Percentiles rank a stretch among this genome's conserved stretches.
phyloP scores from a whole-genome alignment of 2,888 invertebrate species.

The Euplagia quadripunctaria region DNA sequence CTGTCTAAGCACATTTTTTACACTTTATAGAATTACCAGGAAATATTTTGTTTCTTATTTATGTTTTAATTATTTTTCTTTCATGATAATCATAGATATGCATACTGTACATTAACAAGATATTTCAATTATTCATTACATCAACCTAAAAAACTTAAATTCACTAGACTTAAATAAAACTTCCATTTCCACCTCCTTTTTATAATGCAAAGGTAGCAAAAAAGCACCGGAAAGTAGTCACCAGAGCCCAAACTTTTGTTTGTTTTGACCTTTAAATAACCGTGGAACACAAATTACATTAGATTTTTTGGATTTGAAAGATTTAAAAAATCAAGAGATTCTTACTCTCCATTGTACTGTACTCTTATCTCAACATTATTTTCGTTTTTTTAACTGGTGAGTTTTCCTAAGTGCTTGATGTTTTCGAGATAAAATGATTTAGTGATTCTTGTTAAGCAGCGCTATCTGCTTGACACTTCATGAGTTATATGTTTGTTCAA shows the following conservation, averaged over 20 bases:
- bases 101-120: no score
- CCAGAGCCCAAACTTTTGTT: no score
- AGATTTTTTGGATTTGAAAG: no score
- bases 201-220: no score
- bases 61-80: background rate
- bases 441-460: slow-evolving; percentile 30
- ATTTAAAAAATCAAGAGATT: no score
- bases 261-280: no score
- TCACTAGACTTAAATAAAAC: no score
- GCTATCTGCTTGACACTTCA: slow-evolving; percentile 31
- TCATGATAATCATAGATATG: background rate
- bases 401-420: slow-evolving; percentile 36
- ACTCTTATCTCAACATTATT: slow-evolving; percentile 23
- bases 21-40: background rate
- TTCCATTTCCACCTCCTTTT: no score
- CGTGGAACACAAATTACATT: no score
- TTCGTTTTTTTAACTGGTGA: slow-evolving; percentile 30
- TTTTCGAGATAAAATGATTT: slow-evolving; percentile 41
- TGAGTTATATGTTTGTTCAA: slow-evolving; percentile 35
- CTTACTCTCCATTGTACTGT: slow-evolving; percentile 4
- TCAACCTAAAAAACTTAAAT: no score
- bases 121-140: no score
- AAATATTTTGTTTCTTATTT: background rate
- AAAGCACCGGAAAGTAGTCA: no score
- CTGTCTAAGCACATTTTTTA: background rate